Percentiles rank a stretch among this genome's conserved stretches.
These are phyloP conservation scores for Tiaroga cobitis DNA, from an alignment of 2,797 vertebrate genomes.

Conservation along the genomic window DNA sequence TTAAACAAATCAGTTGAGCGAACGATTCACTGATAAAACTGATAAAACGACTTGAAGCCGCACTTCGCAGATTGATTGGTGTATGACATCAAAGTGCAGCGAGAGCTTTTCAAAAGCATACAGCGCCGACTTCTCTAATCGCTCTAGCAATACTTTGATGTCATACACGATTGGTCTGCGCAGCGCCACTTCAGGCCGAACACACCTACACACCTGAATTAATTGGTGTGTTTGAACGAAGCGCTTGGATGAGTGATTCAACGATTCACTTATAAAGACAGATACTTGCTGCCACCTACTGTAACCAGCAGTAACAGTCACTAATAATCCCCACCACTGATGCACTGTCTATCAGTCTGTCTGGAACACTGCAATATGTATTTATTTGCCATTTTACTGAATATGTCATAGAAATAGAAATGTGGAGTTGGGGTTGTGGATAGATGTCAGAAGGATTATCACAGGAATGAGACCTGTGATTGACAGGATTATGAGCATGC, in stretches of 20 bases:
- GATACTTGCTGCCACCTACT: neutral
- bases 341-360: neutral
- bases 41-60: neutral
- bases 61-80: neutral
- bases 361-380: neutral
- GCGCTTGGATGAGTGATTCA: neutral
- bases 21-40: no score
- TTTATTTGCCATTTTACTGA: neutral
- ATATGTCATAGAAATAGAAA: neutral
- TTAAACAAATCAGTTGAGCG: no score
- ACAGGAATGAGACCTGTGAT: neutral
- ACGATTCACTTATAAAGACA: neutral
- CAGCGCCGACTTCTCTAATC: no score
- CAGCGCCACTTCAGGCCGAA: neutral
- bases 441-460: neutral
- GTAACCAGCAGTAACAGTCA: neutral
- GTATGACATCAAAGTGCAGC: neutral
- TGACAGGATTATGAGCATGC: neutral
- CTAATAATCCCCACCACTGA: neutral
- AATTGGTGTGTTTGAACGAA: neutral
- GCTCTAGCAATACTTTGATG: no score
- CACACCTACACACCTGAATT: neutral
- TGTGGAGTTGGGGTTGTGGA: neutral
- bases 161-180: no score
- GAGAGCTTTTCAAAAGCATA: no score